These are phyloP conservation scores for Potamarius usumacintae DNA, from an alignment of 2,113 vertebrate species.

Conservation along the genomic window DNA sequence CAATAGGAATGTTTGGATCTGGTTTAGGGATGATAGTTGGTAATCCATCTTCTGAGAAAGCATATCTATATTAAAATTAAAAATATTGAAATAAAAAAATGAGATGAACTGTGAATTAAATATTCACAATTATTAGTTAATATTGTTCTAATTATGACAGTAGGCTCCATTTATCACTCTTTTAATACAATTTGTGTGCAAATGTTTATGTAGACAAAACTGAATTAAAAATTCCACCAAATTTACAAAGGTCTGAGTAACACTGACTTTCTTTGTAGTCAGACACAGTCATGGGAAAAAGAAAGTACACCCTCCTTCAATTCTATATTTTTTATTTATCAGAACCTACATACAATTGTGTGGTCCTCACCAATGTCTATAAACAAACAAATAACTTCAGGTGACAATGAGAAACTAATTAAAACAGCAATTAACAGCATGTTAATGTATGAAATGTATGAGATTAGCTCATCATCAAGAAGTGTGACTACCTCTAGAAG, in stretches of 20 bases:
- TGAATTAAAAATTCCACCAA: neutral
- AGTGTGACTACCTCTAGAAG: too few species aligned
- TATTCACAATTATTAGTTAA: neutral
- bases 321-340: neutral
- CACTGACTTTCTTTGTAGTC: neutral
- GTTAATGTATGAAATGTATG: too few species aligned
- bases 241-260: neutral
- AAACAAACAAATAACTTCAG: neutral
- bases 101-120: neutral
- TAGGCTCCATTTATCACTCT: neutral
- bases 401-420: neutral
- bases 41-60: constrained; percentile 51
- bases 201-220: neutral
- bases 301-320: neutral
- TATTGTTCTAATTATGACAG: neutral
- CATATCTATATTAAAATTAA: constrained; percentile 32
- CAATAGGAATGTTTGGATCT: constrained; percentile 49
- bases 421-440: too few species aligned
- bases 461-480: too few species aligned
- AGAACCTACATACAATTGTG: neutral
- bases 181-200: neutral
- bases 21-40: constrained; percentile 55
- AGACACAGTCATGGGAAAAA: neutral
- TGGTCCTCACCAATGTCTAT: neutral
- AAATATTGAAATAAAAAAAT: neutral